A percentile compares a stretch with the other conserved stretches of the same genome.
Evolutionary conservation across 2,797 vertebrate genomes (phyloP).

Genomic region (Enteromius anoplus): DNA sequence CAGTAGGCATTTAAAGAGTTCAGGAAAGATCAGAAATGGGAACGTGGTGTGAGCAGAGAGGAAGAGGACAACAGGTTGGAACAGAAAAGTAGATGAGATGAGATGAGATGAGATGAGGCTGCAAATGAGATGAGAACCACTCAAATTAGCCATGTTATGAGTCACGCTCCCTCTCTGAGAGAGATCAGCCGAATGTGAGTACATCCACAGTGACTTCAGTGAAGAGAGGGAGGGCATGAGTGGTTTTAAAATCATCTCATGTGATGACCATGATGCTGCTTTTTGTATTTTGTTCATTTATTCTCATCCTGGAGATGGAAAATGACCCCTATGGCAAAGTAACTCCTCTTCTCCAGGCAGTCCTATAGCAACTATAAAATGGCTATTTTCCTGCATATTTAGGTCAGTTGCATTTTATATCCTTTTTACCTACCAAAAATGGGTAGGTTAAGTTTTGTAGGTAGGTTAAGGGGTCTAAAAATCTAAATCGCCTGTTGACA

Average conservation of each 20-base stretch:
- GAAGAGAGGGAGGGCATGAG: background rate
- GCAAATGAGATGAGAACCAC: background rate
- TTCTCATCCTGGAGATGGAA: background rate
- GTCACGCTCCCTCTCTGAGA: background rate
- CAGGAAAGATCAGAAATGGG: background rate
- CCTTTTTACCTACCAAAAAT: too few species aligned
- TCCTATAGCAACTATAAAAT: too few species aligned
- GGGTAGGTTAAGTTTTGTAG: too few species aligned
- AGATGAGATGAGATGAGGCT: background rate
- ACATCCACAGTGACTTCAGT: background rate
- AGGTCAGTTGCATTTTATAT: too few species aligned
- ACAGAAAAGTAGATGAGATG: slow-evolving; percentile 14
- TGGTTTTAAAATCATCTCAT: background rate
- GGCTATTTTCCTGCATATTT: too few species aligned
- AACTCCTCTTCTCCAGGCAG: background rate
- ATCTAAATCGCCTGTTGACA: too few species aligned
- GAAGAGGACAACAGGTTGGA: background rate
- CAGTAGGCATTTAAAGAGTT: background rate
- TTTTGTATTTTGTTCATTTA: background rate
- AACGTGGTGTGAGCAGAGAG: slow-evolving; percentile 1
- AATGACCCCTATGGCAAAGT: background rate
- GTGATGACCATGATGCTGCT: background rate
- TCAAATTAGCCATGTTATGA: background rate
- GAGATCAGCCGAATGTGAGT: background rate
- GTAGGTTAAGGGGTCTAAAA: too few species aligned